Evolutionary conservation across 2,113 vertebrate genomes (phyloP).

Genomic region (Corythaixoides concolor): DNA sequence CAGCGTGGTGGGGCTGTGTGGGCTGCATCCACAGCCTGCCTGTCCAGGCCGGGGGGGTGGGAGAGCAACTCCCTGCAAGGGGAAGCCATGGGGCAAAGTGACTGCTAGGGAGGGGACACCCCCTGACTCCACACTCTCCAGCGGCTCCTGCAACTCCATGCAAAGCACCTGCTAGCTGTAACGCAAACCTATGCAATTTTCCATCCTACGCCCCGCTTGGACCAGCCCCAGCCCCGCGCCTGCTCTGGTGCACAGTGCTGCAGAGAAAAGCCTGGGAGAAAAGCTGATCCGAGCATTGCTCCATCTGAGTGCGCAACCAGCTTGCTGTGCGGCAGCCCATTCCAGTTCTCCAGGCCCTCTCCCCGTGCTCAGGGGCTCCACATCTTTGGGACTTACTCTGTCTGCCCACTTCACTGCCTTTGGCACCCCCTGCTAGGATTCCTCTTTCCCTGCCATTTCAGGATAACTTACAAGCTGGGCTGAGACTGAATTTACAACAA

Average conservation of each 20-base stretch:
- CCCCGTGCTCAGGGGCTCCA: neutral
- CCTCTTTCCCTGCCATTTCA: neutral
- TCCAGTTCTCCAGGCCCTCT: neutral
- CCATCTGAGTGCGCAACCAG: accelerated
- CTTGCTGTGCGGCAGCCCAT: neutral
- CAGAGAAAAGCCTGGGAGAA: accelerated
- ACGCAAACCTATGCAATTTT: neutral
- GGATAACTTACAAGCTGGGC: neutral
- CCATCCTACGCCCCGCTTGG: accelerated
- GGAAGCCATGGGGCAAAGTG: neutral
- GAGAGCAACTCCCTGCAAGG: neutral
- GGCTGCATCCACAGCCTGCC: neutral
- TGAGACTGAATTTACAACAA: neutral
- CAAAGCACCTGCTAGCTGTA: neutral
- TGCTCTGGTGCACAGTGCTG: too few relatives aligned
- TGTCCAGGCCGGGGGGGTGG: neutral
- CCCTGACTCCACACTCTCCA: neutral
- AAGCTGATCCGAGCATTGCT: neutral
- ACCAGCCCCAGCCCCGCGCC: neutral
- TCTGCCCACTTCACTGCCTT: neutral
- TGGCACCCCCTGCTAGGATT: neutral
- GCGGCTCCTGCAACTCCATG: neutral
- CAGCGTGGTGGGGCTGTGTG: neutral
- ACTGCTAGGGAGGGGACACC: accelerated
- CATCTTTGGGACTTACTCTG: neutral